Evolutionary conservation across 2,888 invertebrate species (phyloP).

Genomic region (Macrosiphum euphorbiae): DNA sequence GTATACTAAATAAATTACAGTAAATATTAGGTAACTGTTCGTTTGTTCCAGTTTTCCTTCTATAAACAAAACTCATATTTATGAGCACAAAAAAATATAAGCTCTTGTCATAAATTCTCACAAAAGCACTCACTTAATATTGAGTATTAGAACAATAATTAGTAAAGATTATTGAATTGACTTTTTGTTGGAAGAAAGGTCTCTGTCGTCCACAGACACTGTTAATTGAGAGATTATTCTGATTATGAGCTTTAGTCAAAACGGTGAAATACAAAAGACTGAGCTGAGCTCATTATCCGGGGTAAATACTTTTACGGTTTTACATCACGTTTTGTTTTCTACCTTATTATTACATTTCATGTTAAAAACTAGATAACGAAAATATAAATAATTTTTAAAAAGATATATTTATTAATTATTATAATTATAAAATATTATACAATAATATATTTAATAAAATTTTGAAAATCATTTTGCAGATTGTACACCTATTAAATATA

Average conservation of each 20-base stretch:
- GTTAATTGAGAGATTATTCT: conserved; percentile 32
- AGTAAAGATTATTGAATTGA: background rate
- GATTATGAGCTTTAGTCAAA: background rate
- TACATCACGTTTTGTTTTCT: background rate
- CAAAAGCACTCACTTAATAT: background rate
- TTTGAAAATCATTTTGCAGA: background rate
- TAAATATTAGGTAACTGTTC: background rate
- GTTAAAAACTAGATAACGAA: background rate
- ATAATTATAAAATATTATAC: background rate
- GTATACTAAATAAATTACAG: background rate
- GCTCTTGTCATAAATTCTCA: background rate
- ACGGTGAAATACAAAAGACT: background rate
- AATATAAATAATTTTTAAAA: background rate
- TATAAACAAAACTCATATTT: background rate
- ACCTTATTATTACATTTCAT: background rate
- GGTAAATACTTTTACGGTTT: background rate
- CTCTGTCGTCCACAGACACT: background rate
- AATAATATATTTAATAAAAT: background rate
- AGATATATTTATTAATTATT: background rate
- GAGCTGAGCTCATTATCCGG: background rate
- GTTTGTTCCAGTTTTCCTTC: background rate
- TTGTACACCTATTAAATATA: background rate
- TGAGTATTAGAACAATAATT: background rate
- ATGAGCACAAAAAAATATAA: background rate
- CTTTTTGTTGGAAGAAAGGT: conserved; percentile 7